A percentile compares a stretch with the other conserved stretches of the same genome.
These are phyloP conservation scores for Congeria kusceri DNA, from an alignment of 2,888 invertebrate species.

Conservation along the genomic window DNA sequence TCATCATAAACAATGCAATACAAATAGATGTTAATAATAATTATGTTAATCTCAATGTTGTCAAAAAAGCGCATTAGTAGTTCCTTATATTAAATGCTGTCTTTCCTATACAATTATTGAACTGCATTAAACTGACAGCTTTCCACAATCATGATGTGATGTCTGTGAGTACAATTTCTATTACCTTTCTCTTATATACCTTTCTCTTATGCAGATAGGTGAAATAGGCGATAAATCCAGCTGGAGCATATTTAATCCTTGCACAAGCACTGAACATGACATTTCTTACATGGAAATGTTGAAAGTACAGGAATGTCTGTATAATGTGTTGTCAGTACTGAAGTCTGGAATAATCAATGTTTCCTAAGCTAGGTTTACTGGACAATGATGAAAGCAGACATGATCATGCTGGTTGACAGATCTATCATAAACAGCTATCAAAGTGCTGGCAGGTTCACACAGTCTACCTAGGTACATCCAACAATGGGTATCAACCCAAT, in stretches of 20 bases:
- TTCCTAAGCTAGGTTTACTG: neutral
- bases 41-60: no score
- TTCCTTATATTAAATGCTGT: no score
- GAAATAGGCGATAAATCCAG: constrained; percentile 62
- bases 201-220: constrained; percentile 34
- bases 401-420: no score
- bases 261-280: constrained; percentile 53
- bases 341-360: neutral
- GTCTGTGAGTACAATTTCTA: neutral
- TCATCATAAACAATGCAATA: no score
- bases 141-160: no score
- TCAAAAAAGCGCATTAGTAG: no score
- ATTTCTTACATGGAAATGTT: constrained; percentile 2
- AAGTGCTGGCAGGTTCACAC: constrained; percentile 23
- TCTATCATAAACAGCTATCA: constrained; percentile 21
- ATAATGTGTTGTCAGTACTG: neutral
- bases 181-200: constrained; percentile 55
- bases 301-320: neutral
- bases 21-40: no score
- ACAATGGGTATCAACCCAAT: constrained; percentile 21
- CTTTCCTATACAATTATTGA: no score
- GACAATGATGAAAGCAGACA: no score
- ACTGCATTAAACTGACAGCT: no score
- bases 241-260: constrained; percentile 52
- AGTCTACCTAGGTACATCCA: no score